Conservation (phyloP, 2,797 vertebrate species). For the Tachyglossus aculeatus region DNA sequence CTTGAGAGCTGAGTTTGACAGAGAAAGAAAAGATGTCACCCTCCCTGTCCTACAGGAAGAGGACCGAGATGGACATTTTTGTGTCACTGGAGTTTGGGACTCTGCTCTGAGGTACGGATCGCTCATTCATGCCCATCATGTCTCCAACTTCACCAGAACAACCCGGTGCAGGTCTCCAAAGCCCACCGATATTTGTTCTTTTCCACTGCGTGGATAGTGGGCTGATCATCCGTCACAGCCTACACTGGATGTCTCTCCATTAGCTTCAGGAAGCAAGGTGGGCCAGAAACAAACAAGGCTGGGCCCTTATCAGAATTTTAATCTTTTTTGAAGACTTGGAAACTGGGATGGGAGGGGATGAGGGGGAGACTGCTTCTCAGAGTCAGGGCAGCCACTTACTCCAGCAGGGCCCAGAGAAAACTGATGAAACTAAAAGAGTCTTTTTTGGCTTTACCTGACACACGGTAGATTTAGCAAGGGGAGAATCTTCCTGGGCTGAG, state of each 20-base stretch:
- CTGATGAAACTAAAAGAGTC: no score
- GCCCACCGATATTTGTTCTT: neutral
- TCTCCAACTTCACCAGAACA: neutral
- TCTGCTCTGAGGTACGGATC: slow-evolving; percentile 28
- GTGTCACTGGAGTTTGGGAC: slow-evolving; percentile 1
- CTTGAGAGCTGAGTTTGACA: slow-evolving; percentile 46
- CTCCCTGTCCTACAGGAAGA: slow-evolving; percentile 25
- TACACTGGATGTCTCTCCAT: neutral
- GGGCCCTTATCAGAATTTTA: neutral
- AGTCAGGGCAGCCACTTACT: no score
- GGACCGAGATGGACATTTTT: slow-evolving; percentile 44
- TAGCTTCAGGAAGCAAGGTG: slow-evolving; percentile 4
- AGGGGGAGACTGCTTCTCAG: no score
- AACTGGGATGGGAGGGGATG: no score
- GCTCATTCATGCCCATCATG: slow-evolving; percentile 13
- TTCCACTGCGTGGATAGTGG: neutral
- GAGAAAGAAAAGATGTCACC: slow-evolving; percentile 43
- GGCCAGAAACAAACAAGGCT: neutral
- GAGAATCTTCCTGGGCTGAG: no score
- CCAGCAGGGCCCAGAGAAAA: no score
- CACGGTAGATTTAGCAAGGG: no score
- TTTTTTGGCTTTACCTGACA: no score
- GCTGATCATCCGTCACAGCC: neutral
- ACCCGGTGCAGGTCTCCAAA: neutral
- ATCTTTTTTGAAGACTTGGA: slow-evolving; percentile 16